Percentiles rank a stretch among this genome's conserved stretches.
phyloP scores from a whole-genome alignment of 2,888 invertebrate species.

The Drosophila buzzatii region DNA sequence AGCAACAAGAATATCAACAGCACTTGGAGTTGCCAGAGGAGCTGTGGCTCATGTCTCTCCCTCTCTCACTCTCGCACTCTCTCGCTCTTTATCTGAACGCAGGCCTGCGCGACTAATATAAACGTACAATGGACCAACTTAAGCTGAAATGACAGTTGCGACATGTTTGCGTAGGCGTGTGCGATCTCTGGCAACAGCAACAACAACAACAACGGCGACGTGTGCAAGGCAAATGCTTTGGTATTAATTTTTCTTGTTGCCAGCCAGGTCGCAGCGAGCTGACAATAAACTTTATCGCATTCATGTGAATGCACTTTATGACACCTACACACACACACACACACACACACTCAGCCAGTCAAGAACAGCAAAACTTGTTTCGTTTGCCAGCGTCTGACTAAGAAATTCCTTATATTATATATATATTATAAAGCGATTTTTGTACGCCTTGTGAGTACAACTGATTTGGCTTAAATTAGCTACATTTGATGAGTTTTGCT shows the following conservation, averaged over 20 bases:
- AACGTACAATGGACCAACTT: conserved; percentile 84
- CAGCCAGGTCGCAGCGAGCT: conserved; percentile 53
- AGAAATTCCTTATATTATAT: conserved; percentile 14
- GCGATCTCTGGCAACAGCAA: conserved; percentile 71
- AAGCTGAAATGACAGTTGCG: conserved; percentile 84
- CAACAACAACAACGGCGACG: conserved; percentile 51
- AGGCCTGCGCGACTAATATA: conserved; percentile 82
- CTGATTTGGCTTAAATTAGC: conserved; percentile 36
- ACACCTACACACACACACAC: conserved; percentile 67
- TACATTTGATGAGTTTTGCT: conserved; percentile 39
- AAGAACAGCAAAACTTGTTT: conserved; percentile 37
- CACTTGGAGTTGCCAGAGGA: conserved; percentile 40
- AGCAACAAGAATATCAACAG: conserved; percentile 31
- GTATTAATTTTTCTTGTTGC: conserved; percentile 78
- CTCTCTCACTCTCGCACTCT: background rate
- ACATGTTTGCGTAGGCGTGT: conserved; percentile 84
- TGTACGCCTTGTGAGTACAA: conserved; percentile 5
- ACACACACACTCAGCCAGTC: conserved; percentile 33
- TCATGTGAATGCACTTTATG: conserved; percentile 81
- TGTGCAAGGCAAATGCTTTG: conserved; percentile 68
- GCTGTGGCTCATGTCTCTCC: conserved; percentile 13
- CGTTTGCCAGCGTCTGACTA: conserved; percentile 1
- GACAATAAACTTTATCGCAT: conserved; percentile 82
- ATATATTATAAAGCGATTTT: conserved; percentile 11
- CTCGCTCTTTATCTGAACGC: conserved; percentile 51